Evolutionary conservation across 1,140 invertebrate species (phyloP).

Genomic region (Euschistus heros): DNA sequence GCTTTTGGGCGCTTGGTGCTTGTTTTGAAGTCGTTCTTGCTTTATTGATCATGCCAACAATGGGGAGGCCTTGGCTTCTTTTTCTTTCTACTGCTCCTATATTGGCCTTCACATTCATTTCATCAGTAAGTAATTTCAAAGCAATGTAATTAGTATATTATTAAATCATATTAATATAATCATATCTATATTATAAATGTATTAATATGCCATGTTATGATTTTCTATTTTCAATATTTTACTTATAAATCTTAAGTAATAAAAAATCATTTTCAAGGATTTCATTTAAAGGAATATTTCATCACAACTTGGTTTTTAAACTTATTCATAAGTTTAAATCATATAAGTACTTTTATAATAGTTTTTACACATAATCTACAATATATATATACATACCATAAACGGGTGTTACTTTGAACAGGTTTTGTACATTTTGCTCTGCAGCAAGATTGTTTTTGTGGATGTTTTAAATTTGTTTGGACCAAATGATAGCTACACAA

Average conservation of each 20-base stretch:
- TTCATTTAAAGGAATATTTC: too few relatives aligned
- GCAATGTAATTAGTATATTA: not conserved
- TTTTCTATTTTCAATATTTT: not conserved
- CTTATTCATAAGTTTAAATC: too few relatives aligned
- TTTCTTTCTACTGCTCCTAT: conserved; percentile 78
- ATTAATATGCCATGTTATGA: not conserved
- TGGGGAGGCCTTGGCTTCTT: conserved; percentile 85
- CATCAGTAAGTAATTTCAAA: conserved; percentile 48
- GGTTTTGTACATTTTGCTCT: not conserved
- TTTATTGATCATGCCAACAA: conserved; percentile 79
- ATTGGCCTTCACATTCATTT: conserved; percentile 68
- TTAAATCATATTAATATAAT: not conserved
- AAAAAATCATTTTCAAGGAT: too few relatives aligned
- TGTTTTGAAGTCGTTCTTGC: conserved; percentile 86
- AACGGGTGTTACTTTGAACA: too few relatives aligned
- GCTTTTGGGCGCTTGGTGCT: conserved; percentile 92
- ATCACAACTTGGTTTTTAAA: too few relatives aligned
- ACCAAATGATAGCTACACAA: too few relatives aligned
- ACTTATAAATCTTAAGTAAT: too few relatives aligned
- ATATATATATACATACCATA: too few relatives aligned
- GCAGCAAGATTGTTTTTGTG: too few relatives aligned
- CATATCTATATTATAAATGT: not conserved
- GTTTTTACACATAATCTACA: too few relatives aligned
- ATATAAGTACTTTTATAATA: too few relatives aligned
- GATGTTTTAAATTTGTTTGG: too few relatives aligned